Evolutionary conservation across 1,140 invertebrate species (phyloP).

Genomic region (Hycleus cichorii): DNA sequence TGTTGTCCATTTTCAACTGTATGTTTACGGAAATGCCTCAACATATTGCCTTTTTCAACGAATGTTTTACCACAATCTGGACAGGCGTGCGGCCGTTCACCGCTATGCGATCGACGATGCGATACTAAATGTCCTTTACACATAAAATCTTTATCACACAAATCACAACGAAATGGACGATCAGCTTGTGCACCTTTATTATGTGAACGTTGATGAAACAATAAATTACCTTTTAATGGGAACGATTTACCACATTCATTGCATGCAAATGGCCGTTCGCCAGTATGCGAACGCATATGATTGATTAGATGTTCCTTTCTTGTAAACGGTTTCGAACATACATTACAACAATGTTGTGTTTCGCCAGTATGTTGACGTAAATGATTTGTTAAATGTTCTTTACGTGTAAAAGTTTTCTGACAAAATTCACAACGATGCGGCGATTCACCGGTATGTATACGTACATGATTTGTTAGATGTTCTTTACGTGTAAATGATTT

Average conservation of each 20-base stretch:
- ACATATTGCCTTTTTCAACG: constrained; percentile 67
- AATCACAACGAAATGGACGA: constrained; percentile 87
- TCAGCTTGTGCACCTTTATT: constrained; percentile 77
- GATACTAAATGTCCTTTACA: constrained; percentile 90
- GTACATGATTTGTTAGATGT: constrained; percentile 69
- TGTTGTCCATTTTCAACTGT: constrained; percentile 38
- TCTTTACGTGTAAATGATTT: constrained; percentile 81
- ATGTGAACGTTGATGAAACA: constrained; percentile 94
- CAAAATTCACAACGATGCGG: constrained; percentile 76
- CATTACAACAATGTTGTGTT: constrained; percentile 65
- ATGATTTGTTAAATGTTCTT: constrained; percentile 75
- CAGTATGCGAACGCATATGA: constrained; percentile 80
- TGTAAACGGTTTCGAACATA: constrained; percentile 61
- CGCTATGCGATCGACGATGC: constrained; percentile 82
- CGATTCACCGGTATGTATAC: constrained; percentile 66
- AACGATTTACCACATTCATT: constrained; percentile 80
- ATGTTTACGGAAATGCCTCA: constrained; percentile 53
- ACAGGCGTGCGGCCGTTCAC: constrained; percentile 73
- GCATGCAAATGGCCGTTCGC: constrained; percentile 75
- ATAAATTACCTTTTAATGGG: constrained; percentile 71
- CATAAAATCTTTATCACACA: constrained; percentile 95
- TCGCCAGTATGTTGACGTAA: constrained; percentile 62
- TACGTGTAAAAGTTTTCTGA: constrained; percentile 72
- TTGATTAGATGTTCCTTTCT: constrained; percentile 65
- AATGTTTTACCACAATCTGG: constrained; percentile 70